Evolutionary conservation across 2,888 invertebrate species (phyloP).

Genomic region (Leptopilina myrica): DNA sequence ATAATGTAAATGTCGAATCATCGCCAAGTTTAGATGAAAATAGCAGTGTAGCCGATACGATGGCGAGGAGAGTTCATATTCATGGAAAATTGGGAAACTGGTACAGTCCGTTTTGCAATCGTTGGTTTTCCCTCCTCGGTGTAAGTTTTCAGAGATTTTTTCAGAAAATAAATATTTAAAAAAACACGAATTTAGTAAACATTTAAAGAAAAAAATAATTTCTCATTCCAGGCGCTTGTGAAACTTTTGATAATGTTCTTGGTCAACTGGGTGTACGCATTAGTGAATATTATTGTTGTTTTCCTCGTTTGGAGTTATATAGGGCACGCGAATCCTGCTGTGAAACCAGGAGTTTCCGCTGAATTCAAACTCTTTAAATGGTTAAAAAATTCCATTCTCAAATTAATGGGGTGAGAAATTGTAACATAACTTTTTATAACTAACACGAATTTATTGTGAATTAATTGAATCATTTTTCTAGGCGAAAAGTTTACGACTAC

Average conservation of each 20-base stretch:
- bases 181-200: not conserved
- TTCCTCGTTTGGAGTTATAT: conserved; percentile 95
- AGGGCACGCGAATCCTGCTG: conserved; percentile 95
- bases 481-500: conserved; percentile 87
- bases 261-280: conserved; percentile 95
- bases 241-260: conserved; percentile 94
- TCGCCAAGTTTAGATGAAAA: conserved; percentile 75
- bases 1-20: conserved; percentile 73
- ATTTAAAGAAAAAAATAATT: not conserved
- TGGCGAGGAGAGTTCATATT: conserved; percentile 82
- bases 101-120: conserved; percentile 95
- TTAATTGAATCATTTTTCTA: conserved; percentile 71
- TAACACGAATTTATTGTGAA: not conserved
- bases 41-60: conserved; percentile 61
- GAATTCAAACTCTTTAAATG: conserved; percentile 90
- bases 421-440: not conserved
- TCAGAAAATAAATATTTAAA: not conserved
- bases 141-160: conserved; percentile 79
- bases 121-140: conserved; percentile 95
- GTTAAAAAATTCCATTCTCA: conserved; percentile 85
- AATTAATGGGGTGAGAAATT: conserved; percentile 85
- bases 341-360: conserved; percentile 92
- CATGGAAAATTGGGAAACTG: conserved; percentile 95
- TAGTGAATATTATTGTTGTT: conserved; percentile 88
- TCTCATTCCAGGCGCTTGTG: conserved; percentile 84